Percentiles rank a stretch among this genome's conserved stretches.
These are phyloP conservation scores for Acipenser transmontanus DNA, from an alignment of 2,797 vertebrate genomes.

Conservation along the genomic window DNA sequence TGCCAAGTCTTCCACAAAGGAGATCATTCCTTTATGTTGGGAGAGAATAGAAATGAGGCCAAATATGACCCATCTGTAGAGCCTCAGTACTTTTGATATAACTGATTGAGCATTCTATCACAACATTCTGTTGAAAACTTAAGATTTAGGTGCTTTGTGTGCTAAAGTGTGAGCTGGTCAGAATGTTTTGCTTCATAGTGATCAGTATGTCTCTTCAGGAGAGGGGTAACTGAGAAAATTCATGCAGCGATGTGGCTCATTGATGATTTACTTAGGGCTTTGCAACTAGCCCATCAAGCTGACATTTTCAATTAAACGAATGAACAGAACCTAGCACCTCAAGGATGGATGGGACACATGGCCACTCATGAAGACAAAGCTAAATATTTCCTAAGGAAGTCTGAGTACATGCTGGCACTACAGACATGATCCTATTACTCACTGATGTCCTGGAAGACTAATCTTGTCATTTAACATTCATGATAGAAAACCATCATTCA, in stretches of 20 bases:
- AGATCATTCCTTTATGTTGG: too few relatives aligned
- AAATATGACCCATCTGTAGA: too few relatives aligned
- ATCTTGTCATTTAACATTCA: slow-evolving; percentile 16
- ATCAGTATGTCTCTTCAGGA: not conserved
- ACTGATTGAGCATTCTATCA: too few relatives aligned
- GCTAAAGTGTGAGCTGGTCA: not conserved
- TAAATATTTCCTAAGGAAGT: slow-evolving; percentile 6
- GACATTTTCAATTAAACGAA: slow-evolving; percentile 24
- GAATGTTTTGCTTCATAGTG: not conserved
- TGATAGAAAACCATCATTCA: slow-evolving; percentile 11
- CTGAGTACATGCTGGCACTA: not conserved
- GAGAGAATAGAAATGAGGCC: too few relatives aligned
- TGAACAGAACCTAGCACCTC: not conserved
- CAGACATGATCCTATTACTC: slow-evolving; percentile 15
- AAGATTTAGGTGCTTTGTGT: not conserved
- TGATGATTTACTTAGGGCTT: slow-evolving; percentile 19
- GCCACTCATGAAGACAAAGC: slow-evolving; percentile 3
- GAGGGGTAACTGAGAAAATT: not conserved
- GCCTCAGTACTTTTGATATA: too few relatives aligned
- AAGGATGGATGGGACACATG: slow-evolving; percentile 8
- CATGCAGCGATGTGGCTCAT: slow-evolving; percentile 11
- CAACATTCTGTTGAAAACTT: too few relatives aligned
- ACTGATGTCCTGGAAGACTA: slow-evolving; percentile 16
- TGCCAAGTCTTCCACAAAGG: too few relatives aligned
- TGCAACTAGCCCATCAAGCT: slow-evolving; percentile 6